phyloP scores from a whole-genome alignment of 2,888 invertebrate genomes.

The Calameuta idolon region DNA sequence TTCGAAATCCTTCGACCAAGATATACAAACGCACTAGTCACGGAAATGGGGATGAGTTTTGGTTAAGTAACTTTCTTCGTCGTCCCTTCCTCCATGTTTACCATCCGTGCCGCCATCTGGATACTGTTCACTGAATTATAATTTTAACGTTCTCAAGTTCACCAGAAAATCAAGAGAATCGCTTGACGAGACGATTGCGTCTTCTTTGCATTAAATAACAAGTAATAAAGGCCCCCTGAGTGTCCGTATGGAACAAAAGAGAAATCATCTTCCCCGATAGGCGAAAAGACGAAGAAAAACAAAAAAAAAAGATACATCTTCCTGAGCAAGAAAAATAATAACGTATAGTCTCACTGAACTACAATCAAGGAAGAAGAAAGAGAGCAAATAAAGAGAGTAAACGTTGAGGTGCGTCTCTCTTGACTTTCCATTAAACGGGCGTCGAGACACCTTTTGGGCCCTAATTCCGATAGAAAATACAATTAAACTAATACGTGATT shows the following conservation, averaged over 20 bases:
- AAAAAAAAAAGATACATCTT: too few species aligned
- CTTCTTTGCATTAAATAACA: too few species aligned
- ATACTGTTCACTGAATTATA: constrained; percentile 14
- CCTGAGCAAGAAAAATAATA: too few species aligned
- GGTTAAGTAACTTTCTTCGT: constrained; percentile 27
- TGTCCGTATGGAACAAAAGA: too few species aligned
- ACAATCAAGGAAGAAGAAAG: constrained; percentile 21
- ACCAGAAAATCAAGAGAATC: constrained; percentile 44
- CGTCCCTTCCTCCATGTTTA: not conserved
- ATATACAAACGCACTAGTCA: constrained; percentile 12
- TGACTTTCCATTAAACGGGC: constrained; percentile 9
- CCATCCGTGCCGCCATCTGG: not conserved
- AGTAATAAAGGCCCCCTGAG: too few species aligned
- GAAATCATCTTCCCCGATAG: too few species aligned
- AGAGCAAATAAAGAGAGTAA: constrained; percentile 26
- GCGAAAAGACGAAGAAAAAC: too few species aligned
- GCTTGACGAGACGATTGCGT: too few species aligned
- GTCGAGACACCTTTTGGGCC: too few species aligned
- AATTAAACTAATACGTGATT: constrained; percentile 57
- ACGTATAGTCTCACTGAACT: too few species aligned
- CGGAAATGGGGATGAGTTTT: constrained; percentile 18
- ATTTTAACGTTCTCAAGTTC: constrained; percentile 30
- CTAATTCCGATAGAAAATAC: constrained; percentile 39
- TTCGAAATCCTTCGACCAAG: constrained; percentile 20
- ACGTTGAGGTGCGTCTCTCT: constrained; percentile 9